Base-by-base conservation (phyloP, 2,113 vertebrate species). In the Brachirus orientalis region DNA sequence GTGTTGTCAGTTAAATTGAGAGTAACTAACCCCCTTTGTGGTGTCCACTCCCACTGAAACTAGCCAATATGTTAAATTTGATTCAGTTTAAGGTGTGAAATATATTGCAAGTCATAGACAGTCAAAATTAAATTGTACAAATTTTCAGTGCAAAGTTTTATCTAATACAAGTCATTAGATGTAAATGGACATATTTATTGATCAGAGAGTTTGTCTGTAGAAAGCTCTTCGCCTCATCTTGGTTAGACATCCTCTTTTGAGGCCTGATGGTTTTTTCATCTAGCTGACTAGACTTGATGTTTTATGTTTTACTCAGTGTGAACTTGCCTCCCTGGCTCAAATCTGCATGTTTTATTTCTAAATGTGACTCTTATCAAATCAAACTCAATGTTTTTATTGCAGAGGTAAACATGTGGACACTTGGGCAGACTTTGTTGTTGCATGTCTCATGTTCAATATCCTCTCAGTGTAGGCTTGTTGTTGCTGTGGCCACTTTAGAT, bases 381-480 rank as follows among this genome's bases (percentile, higher is more conserved):
- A 38, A 73, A 44, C 7, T 0, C 20, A 43, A 46, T 74, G 41
- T 64, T 61, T 47, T 71, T 20, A 41, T 59, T 64, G 68, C 12
- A 0, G 35, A 36, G 50, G 56, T 66, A 69, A 41, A 52, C 9
- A 8, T 63, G 41, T 48, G n/a, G 33, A 75, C 50, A 45, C 51
- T 65, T 19, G 63, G 56, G 64, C 51, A 8, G 45, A 71, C 51
- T 46, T n/a, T 8, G 53, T 69, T 51, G 44, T 62, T 70, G 45
- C 38, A 17, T 0, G 6, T 69, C 77, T 72, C 40, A 4, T 8
- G 40, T 68, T 74, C 18, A 1, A 44, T 78, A 58, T 83, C 76
- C 81, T 79, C 64, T 77, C 22, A 8, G 41, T 57, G 84, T 84
- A 77, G 82, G 59, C n/a, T 77, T 79, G 73, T 77, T 87, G 80